A percentile compares a stretch with the other conserved stretches of the same genome.
Evolutionary conservation across 92 coral and sea anemone species (phyloP).

Genomic region (Zoanthus sociatus): DNA sequence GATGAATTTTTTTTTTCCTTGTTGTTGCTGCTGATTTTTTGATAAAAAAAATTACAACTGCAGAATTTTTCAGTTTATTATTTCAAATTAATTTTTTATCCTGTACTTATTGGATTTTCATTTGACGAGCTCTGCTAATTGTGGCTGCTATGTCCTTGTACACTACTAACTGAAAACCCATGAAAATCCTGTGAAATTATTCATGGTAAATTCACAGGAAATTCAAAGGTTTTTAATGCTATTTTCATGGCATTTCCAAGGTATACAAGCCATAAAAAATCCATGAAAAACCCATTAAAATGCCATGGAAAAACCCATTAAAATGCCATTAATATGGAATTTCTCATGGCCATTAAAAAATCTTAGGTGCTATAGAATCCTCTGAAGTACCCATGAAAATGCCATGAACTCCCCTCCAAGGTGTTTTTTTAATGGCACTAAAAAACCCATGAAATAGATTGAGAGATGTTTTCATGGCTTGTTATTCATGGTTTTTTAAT

Average conservation of each 20-base stretch:
- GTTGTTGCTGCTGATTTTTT: neutral
- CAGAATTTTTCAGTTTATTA: slow-evolving; percentile 6
- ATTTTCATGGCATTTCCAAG: neutral
- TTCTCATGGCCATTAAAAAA: neutral
- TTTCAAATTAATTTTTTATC: slow-evolving; percentile 1
- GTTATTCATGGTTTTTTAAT: slow-evolving; percentile 33
- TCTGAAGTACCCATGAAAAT: slow-evolving; percentile 13
- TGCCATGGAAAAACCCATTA: neutral
- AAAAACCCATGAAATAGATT: slow-evolving; percentile 21
- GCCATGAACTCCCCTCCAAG: neutral
- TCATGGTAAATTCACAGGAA: slow-evolving; percentile 7
- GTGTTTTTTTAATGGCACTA: slow-evolving; percentile 26
- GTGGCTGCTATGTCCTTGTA: slow-evolving; percentile 20
- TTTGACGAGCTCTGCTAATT: slow-evolving; percentile 1
- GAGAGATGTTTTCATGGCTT: slow-evolving; percentile 22
- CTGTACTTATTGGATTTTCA: slow-evolving; percentile 7
- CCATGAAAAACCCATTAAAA: neutral
- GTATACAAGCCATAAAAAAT: neutral
- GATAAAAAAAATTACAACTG: neutral
- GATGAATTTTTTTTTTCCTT: too few relatives aligned
- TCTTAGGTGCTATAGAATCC: neutral
- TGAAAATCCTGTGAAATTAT: too few relatives aligned
- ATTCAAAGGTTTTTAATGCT: neutral
- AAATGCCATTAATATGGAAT: too few relatives aligned
- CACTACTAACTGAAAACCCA: neutral